A percentile compares a stretch with the other conserved stretches of the same genome.
Evolutionary conservation across 2,888 invertebrate species (phyloP).

Genomic region (Tachina lurida): DNA sequence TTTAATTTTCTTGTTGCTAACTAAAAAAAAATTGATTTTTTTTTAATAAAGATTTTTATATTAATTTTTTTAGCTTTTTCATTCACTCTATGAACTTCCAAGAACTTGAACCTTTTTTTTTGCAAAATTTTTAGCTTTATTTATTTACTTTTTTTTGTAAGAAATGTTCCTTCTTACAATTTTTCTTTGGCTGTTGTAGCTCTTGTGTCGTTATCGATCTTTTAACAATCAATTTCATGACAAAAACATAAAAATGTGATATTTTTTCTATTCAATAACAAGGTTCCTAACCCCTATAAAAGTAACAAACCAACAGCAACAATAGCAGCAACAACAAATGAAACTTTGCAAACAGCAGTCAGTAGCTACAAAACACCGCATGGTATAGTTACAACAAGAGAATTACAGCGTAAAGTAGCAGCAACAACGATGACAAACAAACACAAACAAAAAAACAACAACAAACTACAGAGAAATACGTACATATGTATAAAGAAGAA

Average conservation of each 20-base stretch:
- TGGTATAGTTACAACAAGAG: constrained; percentile 55
- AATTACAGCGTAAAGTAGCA: constrained; percentile 58
- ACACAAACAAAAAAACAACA: constrained; percentile 4
- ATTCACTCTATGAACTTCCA: constrained; percentile 48
- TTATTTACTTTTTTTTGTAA: neutral
- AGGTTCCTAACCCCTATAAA: constrained; percentile 71
- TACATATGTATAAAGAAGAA: neutral
- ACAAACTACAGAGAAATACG: constrained; percentile 1
- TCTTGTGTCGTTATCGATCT: constrained; percentile 69
- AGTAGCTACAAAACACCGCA: constrained; percentile 58
- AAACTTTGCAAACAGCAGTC: constrained; percentile 36
- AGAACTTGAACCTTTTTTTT: constrained; percentile 59
- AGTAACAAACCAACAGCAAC: constrained; percentile 37
- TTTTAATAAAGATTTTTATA: neutral
- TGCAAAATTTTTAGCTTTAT: neutral
- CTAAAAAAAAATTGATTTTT: neutral
- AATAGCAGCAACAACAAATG: constrained; percentile 21
- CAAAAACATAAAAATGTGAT: constrained; percentile 70
- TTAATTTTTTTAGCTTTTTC: neutral
- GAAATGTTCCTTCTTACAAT: constrained; percentile 30
- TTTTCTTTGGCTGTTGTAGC: constrained; percentile 31
- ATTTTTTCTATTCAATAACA: constrained; percentile 68
- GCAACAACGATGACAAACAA: constrained; percentile 31
- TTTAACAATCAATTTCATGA: constrained; percentile 71
- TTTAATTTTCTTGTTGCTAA: constrained; percentile 9